Evolutionary conservation across 53 echinoderm and acorn worm species (phyloP).

Genomic region (Henricia sp.): DNA sequence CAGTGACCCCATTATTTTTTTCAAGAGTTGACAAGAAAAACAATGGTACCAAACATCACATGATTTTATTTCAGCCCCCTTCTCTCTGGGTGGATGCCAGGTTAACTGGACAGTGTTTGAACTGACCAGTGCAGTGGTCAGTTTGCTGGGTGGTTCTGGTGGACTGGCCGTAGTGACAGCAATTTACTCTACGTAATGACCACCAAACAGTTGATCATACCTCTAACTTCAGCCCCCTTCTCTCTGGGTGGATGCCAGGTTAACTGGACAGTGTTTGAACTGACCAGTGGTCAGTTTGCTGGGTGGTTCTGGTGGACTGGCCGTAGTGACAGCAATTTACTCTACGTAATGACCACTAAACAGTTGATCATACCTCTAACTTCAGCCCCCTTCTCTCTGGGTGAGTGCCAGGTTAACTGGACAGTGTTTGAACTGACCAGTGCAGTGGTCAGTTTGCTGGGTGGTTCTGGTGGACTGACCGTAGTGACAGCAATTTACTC

Average conservation of each 20-base stretch:
- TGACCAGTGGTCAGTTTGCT: slow-evolving; percentile 57
- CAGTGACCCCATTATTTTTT: too few species aligned
- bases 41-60: too few species aligned
- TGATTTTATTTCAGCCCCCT: too few species aligned
- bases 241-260: slow-evolving; percentile 67
- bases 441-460: slow-evolving; percentile 62
- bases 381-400: slow-evolving; percentile 69
- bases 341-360: too few species aligned
- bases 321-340: slow-evolving; percentile 63
- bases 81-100: too few species aligned
- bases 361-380: slow-evolving; percentile 69
- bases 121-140: too few species aligned
- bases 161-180: too few species aligned
- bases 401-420: slow-evolving; percentile 64
- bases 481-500: slow-evolving; percentile 66
- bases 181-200: too few species aligned
- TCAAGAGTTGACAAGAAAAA: too few species aligned
- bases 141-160: too few species aligned
- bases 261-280: slow-evolving; percentile 61
- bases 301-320: slow-evolving; percentile 74
- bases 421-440: slow-evolving; percentile 59
- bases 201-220: too few species aligned
- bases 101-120: too few species aligned
- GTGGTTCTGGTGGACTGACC: slow-evolving; percentile 71
- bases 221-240: slow-evolving; percentile 70